Base-by-base conservation (phyloP, 2,797 vertebrate species). In the Sciurus carolinensis region DNA sequence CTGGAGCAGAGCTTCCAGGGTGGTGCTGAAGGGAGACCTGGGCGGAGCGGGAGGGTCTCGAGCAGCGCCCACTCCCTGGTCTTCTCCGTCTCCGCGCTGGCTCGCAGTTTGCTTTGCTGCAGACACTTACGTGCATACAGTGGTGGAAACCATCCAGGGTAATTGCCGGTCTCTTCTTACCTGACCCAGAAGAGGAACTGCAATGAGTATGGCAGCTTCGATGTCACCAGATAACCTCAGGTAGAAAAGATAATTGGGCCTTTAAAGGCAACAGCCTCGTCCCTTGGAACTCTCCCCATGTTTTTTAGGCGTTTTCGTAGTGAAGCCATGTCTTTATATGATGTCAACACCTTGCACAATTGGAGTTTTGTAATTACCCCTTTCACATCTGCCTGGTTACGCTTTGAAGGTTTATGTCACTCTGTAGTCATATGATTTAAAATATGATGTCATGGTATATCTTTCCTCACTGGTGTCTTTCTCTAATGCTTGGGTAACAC, bases 351-450 rank as follows among this genome's bases (percentile, higher is more conserved):
- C 18, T 90, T 95, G 36, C 64, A 24, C 77, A 93, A 93, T 64
- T 91, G 54, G 59, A 86, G 77, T 93, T 81, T 54, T 85, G 4
- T 87, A 86, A 57, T 95, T 89, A 75, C 44, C 87, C 18, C 18
- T 20, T 87, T 96, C 71, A 62, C 42, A 57, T 75, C 97, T 91
- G 73, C 93, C 64, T 93, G 87, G 39, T 96, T 87, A 66, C 26
- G 57, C 85, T 88, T 92, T 87, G 47, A 52, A 50, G 39, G 39
- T 66, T 94, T 89, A 57, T 86, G 64, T 93, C 47, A 83, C 57
- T 52, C 71, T 69, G 39, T 39, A 42, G 8, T 72, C 67, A 24
- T 39, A 52, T 44, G 57, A 62, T 50, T 86, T 92, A 87, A 89
- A 79, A n/a, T 64, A 81, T 54, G 64, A 36, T 89, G 52, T 85